A percentile compares a stretch with the other conserved stretches of the same genome.
Conservation (phyloP, 2,797 vertebrate species). For the Poeciliopsis presidionis region DNA sequence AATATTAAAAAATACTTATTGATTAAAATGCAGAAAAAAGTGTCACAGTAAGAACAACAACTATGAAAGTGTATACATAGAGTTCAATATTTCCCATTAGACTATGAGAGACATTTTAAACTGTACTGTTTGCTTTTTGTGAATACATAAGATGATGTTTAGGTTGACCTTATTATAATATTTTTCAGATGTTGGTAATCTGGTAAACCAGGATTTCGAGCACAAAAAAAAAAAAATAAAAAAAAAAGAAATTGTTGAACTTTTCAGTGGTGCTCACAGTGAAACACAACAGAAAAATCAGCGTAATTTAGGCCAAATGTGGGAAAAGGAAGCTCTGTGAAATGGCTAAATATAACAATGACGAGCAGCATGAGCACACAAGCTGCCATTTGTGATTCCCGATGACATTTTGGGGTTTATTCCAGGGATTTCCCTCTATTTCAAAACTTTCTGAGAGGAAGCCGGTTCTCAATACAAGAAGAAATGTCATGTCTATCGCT, state of each 20-base stretch:
- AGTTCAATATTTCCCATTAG: not conserved
- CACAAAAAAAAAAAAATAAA: not conserved
- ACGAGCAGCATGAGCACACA: not conserved
- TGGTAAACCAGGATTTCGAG: not conserved
- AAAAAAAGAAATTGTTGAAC: not conserved
- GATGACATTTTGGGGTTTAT: not conserved
- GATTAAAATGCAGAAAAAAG: too few species aligned
- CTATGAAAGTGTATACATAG: not conserved
- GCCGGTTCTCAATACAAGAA: not conserved
- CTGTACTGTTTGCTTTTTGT: not conserved
- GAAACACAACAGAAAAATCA: not conserved
- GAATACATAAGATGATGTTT: not conserved
- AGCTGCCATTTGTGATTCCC: not conserved
- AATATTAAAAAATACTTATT: not conserved
- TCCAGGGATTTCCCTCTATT: conserved; percentile 7
- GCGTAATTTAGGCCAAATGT: not conserved
- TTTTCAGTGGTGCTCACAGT: not conserved
- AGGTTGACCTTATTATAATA: not conserved
- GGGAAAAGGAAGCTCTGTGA: not conserved
- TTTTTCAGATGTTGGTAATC: not conserved
- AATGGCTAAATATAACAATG: not conserved
- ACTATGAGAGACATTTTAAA: not conserved
- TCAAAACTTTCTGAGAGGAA: conserved; percentile 34
- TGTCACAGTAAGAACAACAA: too few species aligned
- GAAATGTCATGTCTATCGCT: conserved; percentile 16